These are phyloP conservation scores for Patiria miniata DNA, from an alignment of 35 echinoderm and acorn worm genomes.

Conservation along the genomic window DNA sequence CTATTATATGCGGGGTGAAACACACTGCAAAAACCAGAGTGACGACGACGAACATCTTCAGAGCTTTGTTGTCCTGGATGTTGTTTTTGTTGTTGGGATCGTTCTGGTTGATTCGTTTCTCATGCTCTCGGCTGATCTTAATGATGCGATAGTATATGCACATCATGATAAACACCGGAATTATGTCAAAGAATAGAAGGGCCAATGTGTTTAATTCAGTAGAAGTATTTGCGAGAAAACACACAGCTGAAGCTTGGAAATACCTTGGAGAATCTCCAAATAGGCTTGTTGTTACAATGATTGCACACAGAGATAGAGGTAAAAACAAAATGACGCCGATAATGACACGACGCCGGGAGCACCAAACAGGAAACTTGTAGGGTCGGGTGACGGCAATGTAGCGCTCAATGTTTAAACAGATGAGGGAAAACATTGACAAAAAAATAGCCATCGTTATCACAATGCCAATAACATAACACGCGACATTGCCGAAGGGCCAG, in stretches of 20 bases:
- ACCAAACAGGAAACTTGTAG: conserved; percentile 21
- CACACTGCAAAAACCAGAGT: not conserved
- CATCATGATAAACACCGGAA: conserved; percentile 1
- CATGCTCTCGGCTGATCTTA: not conserved
- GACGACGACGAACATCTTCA: not conserved
- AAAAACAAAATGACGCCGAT: not conserved
- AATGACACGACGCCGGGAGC: not conserved
- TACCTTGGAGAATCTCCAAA: not conserved
- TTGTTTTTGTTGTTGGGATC: not conserved
- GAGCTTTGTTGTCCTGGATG: not conserved
- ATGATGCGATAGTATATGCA: not conserved
- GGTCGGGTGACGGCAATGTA: conserved; percentile 12
- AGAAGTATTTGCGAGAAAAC: not conserved
- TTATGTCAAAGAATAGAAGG: not conserved
- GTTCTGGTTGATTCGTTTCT: not conserved
- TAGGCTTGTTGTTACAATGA: no score
- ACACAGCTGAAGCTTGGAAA: not conserved
- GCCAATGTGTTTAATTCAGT: not conserved
- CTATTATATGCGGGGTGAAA: not conserved
- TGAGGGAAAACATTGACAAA: not conserved
- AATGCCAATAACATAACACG: not conserved
- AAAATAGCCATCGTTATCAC: not conserved
- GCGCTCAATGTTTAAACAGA: conserved; percentile 5
- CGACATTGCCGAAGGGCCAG: not conserved
- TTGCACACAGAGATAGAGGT: not conserved